phyloP scores from a whole-genome alignment of 2,113 vertebrate species.

The Myrmecophaga tridactyla region DNA sequence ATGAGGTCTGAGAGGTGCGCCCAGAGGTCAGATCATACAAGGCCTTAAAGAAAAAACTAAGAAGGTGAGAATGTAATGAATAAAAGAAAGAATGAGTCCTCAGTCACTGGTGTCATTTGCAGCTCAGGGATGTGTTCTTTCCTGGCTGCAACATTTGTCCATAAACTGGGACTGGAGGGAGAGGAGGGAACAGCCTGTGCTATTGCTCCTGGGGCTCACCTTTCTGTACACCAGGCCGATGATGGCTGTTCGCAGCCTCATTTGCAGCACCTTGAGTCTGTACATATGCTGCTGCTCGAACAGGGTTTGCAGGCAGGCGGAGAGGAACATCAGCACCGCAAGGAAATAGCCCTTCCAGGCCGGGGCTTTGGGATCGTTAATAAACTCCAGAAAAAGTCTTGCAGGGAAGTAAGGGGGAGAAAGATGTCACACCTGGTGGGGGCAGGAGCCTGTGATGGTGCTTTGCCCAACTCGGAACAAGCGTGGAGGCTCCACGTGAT shows the following conservation, averaged over 20 bases:
- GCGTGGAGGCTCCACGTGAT: accelerated
- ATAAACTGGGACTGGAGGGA: neutral
- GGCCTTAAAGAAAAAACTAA: neutral
- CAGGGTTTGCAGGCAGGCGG: conserved; percentile 92
- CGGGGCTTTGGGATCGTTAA: conserved; percentile 83
- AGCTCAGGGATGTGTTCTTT: neutral
- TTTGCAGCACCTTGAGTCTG: conserved; percentile 89
- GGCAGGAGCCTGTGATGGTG: accelerated
- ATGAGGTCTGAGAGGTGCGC: neutral
- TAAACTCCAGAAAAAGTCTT: conserved; percentile 92
- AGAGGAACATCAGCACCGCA: conserved; percentile 87
- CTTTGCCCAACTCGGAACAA: neutral
- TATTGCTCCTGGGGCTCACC: conserved; percentile 78
- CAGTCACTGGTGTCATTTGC: neutral
- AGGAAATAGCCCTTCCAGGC: conserved; percentile 93
- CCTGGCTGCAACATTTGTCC: too few species aligned
- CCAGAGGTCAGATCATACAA: neutral
- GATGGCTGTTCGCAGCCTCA: conserved; percentile 91
- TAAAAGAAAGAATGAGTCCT: neutral
- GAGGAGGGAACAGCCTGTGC: accelerated
- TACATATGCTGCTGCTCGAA: conserved; percentile 94
- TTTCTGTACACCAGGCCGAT: conserved; percentile 94
- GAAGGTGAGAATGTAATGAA: neutral
- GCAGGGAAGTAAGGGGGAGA: neutral
- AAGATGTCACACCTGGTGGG: neutral